Percentiles rank a stretch among this genome's conserved stretches.
These are phyloP conservation scores for Meghimatium bilineatum DNA, from an alignment of 2,888 invertebrate species.

Conservation along the genomic window DNA sequence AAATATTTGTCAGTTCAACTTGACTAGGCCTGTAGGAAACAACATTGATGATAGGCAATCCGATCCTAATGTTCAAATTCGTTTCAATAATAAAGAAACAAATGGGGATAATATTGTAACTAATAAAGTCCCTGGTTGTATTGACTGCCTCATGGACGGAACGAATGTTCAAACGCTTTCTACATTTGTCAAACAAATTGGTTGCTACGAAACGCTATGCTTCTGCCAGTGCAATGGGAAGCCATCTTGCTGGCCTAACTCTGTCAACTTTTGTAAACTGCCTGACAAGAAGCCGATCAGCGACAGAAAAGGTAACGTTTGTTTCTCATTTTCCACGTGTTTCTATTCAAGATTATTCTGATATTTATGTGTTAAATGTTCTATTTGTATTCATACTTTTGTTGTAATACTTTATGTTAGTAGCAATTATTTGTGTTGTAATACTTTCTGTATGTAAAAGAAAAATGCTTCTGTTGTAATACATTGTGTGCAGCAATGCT, in stretches of 20 bases:
- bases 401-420: no score
- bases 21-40: no score
- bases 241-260: conserved; percentile 59
- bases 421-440: no score
- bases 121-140: conserved; percentile 46
- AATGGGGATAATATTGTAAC: background rate
- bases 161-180: conserved; percentile 43
- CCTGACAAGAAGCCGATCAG: conserved; percentile 27
- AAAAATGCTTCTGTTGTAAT: no score
- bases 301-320: conserved; percentile 19
- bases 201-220: conserved; percentile 61
- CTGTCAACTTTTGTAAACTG: conserved; percentile 53
- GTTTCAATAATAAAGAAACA: background rate
- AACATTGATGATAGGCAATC: no score
- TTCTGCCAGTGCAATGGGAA: conserved; percentile 64
- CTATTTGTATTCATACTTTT: no score
- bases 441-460: no score
- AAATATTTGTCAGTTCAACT: conserved; percentile 23
- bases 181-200: conserved; percentile 57
- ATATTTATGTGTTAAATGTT: background rate
- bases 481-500: no score
- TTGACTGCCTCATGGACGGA: conserved; percentile 48
- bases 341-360: background rate
- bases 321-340: no score
- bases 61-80: background rate